Base-by-base conservation (phyloP, 2,797 vertebrate genomes). In the Fistularia commersonii region DNA sequence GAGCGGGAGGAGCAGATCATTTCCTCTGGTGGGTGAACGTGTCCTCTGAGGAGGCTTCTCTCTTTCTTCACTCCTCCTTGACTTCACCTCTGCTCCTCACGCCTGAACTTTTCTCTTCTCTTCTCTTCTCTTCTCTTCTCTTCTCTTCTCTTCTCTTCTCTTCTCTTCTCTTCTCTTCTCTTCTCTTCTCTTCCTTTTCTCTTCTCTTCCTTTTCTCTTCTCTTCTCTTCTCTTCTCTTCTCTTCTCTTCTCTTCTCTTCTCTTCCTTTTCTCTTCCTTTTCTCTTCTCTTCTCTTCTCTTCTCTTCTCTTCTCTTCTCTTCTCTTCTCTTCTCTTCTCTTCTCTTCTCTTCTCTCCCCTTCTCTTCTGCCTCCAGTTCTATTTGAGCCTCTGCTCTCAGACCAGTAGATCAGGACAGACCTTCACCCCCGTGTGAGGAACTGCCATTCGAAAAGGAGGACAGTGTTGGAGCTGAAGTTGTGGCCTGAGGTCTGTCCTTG, bases 1-100 rank as follows among this genome's bases (percentile, higher is more conserved):
- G 72, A 79, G 74, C 64, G 60, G 64, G 63, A 6, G 43, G 44
- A 57, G 58, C 67, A 62, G 54, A 76, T n/a, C 53, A 55, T 52
- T 53, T 32, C 58, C 60, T 65, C 79, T 82, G 87, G 87, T 89
- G 84, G 55, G 88, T 83, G 66, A 64, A 60, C 78, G 60, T n/a
- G 23, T 62, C 37, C 32, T 62, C 48, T 54, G 57, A 54, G 32
- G 58, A 51, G 48, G 51, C 41, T 50, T 60, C n/a, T 61, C 51
- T 74, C 57, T 54, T 10, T 53, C 51, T 74, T 70, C 57, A 59
- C 52, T 51, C 50, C 15, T 23, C 23, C 23, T 2, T 23, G 23
- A 23, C 23, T 23, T 23, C 23, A 23, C 23, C 23, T 23, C 23
- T 23, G 23, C 4, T 23, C 23, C 23, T 23, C 23, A 2, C 23